Conservation (phyloP, 2,113 vertebrate species). For the Plecotus auritus region DNA sequence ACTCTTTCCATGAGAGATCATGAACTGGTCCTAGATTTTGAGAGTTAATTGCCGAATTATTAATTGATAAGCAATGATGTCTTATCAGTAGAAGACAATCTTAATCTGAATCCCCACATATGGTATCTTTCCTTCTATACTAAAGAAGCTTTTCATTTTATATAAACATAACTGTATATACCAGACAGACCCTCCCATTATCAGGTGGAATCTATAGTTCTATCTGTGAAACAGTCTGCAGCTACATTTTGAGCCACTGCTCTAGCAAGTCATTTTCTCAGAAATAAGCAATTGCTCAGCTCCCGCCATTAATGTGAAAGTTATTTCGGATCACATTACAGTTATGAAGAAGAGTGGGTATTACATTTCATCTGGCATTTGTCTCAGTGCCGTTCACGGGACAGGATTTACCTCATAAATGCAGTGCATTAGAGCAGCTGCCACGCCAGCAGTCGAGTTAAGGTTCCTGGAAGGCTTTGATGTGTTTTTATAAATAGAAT, state of each 20-base stretch:
- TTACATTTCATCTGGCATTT: background rate
- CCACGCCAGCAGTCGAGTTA: background rate
- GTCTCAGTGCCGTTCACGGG: background rate
- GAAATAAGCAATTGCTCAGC: conserved; percentile 1
- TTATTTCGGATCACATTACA: conserved; percentile 3
- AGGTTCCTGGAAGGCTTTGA: conserved; percentile 12
- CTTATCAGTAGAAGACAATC: background rate
- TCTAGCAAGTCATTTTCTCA: conserved; percentile 26
- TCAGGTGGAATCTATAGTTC: background rate
- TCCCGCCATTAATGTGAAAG: background rate
- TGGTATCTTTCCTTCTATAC: background rate
- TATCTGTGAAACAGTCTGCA: background rate
- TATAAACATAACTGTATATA: background rate
- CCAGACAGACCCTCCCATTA: background rate
- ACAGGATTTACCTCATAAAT: background rate
- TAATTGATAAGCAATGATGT: background rate
- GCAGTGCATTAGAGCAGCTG: background rate
- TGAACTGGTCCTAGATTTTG: background rate
- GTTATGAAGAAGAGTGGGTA: background rate
- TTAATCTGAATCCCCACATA: background rate
- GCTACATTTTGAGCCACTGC: background rate
- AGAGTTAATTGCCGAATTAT: background rate
- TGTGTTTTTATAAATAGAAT: background rate
- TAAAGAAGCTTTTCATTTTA: conserved; percentile 24
- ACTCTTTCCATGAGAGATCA: background rate